Conservation (phyloP, 2,797 vertebrate species). For the Echiichthys vipera region DNA sequence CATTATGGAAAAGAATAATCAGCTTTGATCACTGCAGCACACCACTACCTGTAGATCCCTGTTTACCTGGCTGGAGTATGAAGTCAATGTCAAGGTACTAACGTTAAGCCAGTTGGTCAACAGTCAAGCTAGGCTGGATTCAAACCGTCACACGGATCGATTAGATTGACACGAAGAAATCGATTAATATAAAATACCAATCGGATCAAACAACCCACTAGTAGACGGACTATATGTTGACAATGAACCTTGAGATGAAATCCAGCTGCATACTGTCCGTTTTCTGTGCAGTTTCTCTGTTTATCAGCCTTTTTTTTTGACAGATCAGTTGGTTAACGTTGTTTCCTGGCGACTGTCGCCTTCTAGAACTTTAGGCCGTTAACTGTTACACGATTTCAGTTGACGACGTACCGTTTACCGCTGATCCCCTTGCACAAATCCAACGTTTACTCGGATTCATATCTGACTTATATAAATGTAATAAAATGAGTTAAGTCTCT, state of each 20-base stretch:
- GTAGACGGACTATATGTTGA: background rate
- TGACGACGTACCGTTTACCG: constrained; percentile 7
- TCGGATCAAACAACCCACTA: too few species aligned
- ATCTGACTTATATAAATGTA: accelerated
- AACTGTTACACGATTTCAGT: background rate
- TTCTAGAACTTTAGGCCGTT: constrained; percentile 38
- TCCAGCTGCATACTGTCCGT: background rate
- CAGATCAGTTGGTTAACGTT: background rate
- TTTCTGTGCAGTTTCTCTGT: background rate
- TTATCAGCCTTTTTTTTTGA: accelerated
- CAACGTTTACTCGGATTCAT: background rate
- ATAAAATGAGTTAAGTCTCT: background rate
- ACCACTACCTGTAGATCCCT: constrained; percentile 6
- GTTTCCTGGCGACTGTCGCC: background rate
- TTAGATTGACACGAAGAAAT: background rate
- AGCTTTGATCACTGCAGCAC: background rate
- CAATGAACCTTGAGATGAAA: background rate
- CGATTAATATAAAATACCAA: background rate
- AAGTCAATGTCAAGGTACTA: background rate
- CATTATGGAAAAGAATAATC: background rate
- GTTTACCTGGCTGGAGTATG: background rate
- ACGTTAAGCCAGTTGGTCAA: background rate
- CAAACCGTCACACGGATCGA: background rate
- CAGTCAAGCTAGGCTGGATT: background rate
- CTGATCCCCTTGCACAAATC: background rate